phyloP scores from a whole-genome alignment of 2,113 vertebrate species.

The Corythornis madagascariensis region DNA sequence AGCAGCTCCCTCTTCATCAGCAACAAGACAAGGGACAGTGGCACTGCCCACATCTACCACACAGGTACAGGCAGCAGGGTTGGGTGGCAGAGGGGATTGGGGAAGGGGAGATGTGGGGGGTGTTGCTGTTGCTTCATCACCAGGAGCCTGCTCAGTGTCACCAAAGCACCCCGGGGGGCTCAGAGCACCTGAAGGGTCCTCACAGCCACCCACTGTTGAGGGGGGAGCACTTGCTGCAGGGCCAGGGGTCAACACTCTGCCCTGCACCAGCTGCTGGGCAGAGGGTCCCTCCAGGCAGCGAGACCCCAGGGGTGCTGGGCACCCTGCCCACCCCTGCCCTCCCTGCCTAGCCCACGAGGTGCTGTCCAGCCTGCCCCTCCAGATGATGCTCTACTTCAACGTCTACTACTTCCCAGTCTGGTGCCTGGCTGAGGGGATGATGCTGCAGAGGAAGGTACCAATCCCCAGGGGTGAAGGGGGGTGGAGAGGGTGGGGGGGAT shows the following conservation, averaged over 20 bases:
- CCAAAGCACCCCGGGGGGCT: background rate
- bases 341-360: constrained; percentile 62
- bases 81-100: accelerated
- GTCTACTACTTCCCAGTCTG: constrained; percentile 82
- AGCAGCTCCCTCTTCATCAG: constrained; percentile 79
- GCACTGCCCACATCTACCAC: constrained; percentile 46
- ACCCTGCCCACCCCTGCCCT: background rate
- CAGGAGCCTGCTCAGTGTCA: accelerated
- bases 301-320: accelerated
- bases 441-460: constrained; percentile 84
- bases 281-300: background rate
- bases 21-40: constrained; percentile 79
- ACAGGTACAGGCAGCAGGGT: constrained; percentile 66
- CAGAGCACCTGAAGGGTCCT: background rate
- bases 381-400: constrained; percentile 89
- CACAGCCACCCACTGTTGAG: accelerated
- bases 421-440: constrained; percentile 81
- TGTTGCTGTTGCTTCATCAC: background rate
- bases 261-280: accelerated
- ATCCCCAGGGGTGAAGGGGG: accelerated
- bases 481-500: background rate
- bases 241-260: background rate
- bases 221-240: background rate
- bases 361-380: constrained; percentile 83
- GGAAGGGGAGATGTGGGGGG: background rate